Percentiles rank a stretch among this genome's conserved stretches.
Conservation (phyloP, 2,113 vertebrate species). For the Pachycephala philippinensis region DNA sequence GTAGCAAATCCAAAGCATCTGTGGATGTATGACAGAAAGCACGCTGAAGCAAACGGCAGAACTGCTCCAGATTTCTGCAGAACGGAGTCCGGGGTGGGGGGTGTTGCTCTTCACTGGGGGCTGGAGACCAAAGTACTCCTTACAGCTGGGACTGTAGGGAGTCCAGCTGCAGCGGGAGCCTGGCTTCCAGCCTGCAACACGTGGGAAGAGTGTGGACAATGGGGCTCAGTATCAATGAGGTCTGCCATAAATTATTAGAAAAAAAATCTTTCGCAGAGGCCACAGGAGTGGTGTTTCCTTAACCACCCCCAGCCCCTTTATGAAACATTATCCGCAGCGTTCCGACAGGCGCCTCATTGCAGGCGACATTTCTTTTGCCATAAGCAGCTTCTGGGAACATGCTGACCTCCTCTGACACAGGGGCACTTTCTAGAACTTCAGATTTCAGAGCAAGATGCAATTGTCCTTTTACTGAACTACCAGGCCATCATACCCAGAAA, state of each 20-base stretch:
- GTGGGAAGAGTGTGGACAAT: accelerated
- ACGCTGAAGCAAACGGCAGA: background rate
- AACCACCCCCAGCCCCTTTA: background rate
- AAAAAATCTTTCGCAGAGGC: background rate
- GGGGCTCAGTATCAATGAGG: background rate
- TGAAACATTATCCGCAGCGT: background rate
- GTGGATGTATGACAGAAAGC: accelerated
- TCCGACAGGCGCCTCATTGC: background rate
- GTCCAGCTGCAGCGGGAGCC: background rate
- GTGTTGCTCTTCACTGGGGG: background rate
- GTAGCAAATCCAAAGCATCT: background rate
- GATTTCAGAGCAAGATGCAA: background rate
- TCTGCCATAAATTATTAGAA: background rate
- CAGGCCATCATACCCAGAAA: background rate
- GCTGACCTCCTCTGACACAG: background rate
- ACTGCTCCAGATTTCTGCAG: background rate
- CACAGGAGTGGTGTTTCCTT: background rate
- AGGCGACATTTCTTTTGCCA: background rate
- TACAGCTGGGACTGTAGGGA: background rate
- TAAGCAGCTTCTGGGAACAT: background rate
- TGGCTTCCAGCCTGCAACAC: background rate
- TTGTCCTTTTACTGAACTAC: background rate
- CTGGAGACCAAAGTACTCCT: background rate
- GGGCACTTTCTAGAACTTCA: background rate
- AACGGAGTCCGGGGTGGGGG: accelerated